Base-by-base conservation (phyloP, 2,888 invertebrate species). In the Plebejus anna region DNA sequence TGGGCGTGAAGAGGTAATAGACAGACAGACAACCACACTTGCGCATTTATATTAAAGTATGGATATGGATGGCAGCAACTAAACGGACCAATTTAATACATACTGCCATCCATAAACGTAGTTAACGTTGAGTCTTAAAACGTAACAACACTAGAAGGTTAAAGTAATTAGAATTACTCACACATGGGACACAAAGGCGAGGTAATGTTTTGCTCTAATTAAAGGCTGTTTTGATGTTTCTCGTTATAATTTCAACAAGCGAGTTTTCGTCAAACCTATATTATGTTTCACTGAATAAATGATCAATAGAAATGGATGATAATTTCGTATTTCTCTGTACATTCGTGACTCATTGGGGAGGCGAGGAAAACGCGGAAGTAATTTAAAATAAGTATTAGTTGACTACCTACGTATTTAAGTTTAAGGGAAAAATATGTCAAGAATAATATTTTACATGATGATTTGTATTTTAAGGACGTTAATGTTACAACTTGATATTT, bases 131-230 rank as follows among this genome's bases (percentile, higher is more conserved):
- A 32, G 66, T 16, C 5, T 36, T 66, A 32, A 66, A 66, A 36
- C 32, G 66, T 36, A 36, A 36, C 66, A 66, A 32, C 61, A 32
- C 4, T 66, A 66, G 16, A 66, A 32, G 66, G 66, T 66, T 32
- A 66, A n/a, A n/a, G 36, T 36, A 66, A 66, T 66, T 66, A 66
- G 66, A 66, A 66, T 36, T 32, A 66, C 66, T 66, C 32, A 66
- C 71, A 71, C 71, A 71, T 7, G 42, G 6, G 42, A 71, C 71
- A 42, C 42, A 71, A 71, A 22, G 71, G 7, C 38, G 6, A 9
- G 42, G 70, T n/a, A 71, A 71, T 71, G 42, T 42, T 71, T 71
- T 71, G n/a, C 71, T 71, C 42, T 71, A 71, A 71, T 71, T 71
- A 71, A 42, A 71, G 22, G 42, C 22, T 28, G 71, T 71, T 71